Conservation (phyloP, 2,797 vertebrate species). For the Phalloptychus januarius region DNA sequence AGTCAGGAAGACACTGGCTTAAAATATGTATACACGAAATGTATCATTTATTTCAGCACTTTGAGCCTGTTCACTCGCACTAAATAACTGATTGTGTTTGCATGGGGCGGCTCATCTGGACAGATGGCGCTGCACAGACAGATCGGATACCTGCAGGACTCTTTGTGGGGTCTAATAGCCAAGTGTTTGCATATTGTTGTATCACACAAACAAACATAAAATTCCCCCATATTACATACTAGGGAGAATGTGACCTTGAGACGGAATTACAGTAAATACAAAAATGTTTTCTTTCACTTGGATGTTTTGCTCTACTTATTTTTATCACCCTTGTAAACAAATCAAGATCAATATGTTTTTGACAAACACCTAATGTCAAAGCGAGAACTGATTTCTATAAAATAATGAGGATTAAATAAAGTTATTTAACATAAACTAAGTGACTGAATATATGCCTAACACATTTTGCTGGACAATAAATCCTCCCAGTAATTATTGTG, state of each 20-base stretch:
- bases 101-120: slow-evolving; percentile 33
- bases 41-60: slow-evolving; percentile 17
- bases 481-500: too few species aligned
- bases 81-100: slow-evolving; percentile 30
- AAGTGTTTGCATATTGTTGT: slow-evolving; percentile 16
- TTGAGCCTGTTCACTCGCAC: background rate
- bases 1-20: slow-evolving; percentile 15
- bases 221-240: background rate
- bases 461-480: too few species aligned
- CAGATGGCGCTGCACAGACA: slow-evolving; percentile 34
- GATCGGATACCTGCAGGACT: background rate
- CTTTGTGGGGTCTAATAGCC: slow-evolving; percentile 7
- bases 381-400: background rate
- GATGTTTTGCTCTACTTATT: too few species aligned
- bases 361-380: too few species aligned
- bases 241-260: background rate
- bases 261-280: background rate
- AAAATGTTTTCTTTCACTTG: background rate
- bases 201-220: background rate
- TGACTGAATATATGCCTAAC: too few species aligned
- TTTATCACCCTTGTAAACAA: too few species aligned
- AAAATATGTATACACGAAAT: slow-evolving; percentile 35
- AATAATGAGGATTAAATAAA: background rate
- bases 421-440: background rate
- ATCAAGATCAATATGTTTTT: background rate